phyloP scores from a whole-genome alignment of 2,888 invertebrate genomes.

The Drosophila stalkeri region DNA sequence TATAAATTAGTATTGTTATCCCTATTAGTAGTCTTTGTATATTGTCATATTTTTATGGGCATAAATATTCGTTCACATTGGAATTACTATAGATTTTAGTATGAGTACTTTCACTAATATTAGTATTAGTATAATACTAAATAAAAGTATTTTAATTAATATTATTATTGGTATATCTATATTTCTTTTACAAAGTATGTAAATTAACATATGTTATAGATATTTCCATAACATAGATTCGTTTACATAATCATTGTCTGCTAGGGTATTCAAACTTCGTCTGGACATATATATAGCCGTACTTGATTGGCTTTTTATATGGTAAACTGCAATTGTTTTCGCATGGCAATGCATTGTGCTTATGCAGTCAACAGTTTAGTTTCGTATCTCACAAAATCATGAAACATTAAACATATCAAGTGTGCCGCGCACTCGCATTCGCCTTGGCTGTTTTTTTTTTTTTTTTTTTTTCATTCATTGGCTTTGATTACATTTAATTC shows the following conservation, averaged over 20 bases:
- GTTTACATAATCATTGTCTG: not conserved
- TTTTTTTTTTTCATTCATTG: conserved; percentile 31
- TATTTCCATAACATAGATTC: not conserved
- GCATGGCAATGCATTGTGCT: conserved; percentile 27
- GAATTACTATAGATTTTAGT: not conserved
- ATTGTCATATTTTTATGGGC: too few relatives aligned
- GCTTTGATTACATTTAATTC: conserved; percentile 60
- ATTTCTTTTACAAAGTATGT: not conserved
- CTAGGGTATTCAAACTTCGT: not conserved
- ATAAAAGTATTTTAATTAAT: too few relatives aligned
- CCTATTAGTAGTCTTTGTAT: not conserved
- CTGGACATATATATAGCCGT: not conserved
- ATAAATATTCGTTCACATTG: too few relatives aligned
- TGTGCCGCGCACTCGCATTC: not conserved
- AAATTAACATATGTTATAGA: not conserved
- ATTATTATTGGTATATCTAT: not conserved
- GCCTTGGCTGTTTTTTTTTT: too few relatives aligned
- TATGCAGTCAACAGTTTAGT: conserved; percentile 41
- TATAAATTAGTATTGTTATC: not conserved
- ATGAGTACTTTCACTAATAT: not conserved
- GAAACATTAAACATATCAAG: conserved; percentile 12
- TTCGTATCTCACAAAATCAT: conserved; percentile 34
- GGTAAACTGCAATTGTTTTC: conserved; percentile 48
- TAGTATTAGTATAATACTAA: too few relatives aligned
- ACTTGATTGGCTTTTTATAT: conserved; percentile 22